Base-by-base conservation (phyloP, 92 coral and sea anemone genomes). In the Zoanthus sansibaricus region DNA sequence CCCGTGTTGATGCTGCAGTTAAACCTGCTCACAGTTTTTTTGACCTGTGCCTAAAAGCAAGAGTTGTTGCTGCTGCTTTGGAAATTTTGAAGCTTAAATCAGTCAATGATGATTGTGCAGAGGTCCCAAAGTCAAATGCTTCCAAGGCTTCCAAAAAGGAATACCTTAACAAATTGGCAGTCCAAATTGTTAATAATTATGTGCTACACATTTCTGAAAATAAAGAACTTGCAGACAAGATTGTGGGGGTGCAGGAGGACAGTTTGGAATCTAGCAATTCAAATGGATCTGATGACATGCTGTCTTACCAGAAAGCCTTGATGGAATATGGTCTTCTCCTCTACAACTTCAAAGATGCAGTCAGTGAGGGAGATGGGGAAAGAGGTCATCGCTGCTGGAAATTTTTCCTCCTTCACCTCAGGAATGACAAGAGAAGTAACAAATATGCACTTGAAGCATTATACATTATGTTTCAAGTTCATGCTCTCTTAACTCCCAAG, bases 401-500 rank as follows among this genome's bases (percentile, higher is more conserved):
- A 61, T 88, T 88, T 73, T 88, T 88, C 87, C 37, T 88, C 7
- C 82, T 82, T 52, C 72, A 88, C 67, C 75, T 89, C 9, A 85
- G 47, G 33, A 45, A 90, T 42, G 64, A 72, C 46, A 74, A 82
- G 48, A 11, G 79, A 14, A 61, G 76, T 31, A 87, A 59, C 3
- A 82, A 87, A 62, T 87, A 87, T 82, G 88, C 93, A 2, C 77
- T 90, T 11, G 91, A 90, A 82, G 93, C 91, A 46, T 51, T 90
- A n/a, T 90, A 75, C 74, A 3, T 86, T 10, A 62, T 90, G 84
- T 90, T 90, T 33, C 91, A 90, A 82, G 91, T 90, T 9, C 18
- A 90, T 74, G 88, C 91, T 9, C 62, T 90, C 21, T 77, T 90
- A 46, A 78, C 82, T 61, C 92, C 83, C 21, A 61, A 89, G 76